A percentile compares a stretch with the other conserved stretches of the same genome.
Conservation (phyloP, 2,113 vertebrate species). For the Catharus minimus region DNA sequence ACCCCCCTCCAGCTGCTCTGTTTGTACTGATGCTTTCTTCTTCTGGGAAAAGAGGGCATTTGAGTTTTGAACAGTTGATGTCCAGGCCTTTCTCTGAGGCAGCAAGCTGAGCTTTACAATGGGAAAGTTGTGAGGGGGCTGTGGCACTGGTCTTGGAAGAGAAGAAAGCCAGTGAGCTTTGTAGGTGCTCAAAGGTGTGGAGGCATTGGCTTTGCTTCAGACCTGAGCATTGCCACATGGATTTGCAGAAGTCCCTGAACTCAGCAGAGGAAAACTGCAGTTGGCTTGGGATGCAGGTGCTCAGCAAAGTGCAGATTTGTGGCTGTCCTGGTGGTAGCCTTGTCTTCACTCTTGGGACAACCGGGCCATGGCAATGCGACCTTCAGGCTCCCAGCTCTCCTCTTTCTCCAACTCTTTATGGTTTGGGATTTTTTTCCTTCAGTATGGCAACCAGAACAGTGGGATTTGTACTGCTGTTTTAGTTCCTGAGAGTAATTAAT, state of each 20-base stretch:
- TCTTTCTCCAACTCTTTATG: not conserved
- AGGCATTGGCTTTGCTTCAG: not conserved
- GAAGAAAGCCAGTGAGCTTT: not conserved
- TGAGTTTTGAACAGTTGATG: not conserved
- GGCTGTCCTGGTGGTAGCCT: not conserved
- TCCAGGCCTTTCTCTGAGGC: not conserved
- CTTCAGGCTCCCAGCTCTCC: rapidly evolving
- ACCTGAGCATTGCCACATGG: rapidly evolving
- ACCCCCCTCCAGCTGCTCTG: not conserved
- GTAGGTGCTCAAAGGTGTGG: rapidly evolving
- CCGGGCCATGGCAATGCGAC: rapidly evolving
- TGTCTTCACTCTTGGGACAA: not conserved
- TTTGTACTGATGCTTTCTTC: not conserved
- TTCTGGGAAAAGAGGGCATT: not conserved
- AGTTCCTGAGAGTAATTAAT: not conserved
- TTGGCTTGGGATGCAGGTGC: not conserved
- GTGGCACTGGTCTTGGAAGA: not conserved
- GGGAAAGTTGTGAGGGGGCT: not conserved
- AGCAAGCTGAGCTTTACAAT: not conserved
- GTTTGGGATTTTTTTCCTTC: not conserved
- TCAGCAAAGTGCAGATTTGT: not conserved
- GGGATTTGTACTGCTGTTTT: not conserved
- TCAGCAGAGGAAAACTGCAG: not conserved
- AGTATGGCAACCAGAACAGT: not conserved
- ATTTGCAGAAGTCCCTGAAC: not conserved